phyloP scores from a whole-genome alignment of 2,797 vertebrate genomes.

The Siniperca scherzeri region DNA sequence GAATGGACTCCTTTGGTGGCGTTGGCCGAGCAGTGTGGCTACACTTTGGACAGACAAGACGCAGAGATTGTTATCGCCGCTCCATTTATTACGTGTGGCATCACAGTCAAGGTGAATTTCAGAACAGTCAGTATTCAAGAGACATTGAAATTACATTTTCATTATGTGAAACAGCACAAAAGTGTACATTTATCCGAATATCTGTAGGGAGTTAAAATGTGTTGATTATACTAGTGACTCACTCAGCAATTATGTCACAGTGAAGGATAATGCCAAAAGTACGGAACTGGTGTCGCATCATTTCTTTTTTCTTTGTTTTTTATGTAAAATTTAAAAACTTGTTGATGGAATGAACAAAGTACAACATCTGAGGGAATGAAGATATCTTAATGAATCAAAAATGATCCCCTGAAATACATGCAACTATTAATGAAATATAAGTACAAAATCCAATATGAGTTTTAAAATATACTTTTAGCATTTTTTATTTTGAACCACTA shows the following conservation, averaged over 20 bases:
- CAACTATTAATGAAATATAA: no score
- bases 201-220: neutral
- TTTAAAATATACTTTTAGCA: no score
- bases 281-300: neutral
- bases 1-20: conserved; percentile 68
- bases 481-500: neutral
- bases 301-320: neutral
- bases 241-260: neutral
- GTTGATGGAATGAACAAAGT: neutral
- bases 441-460: neutral
- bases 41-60: conserved; percentile 52
- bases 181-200: neutral
- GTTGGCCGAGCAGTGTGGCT: conserved; percentile 72
- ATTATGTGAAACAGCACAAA: neutral
- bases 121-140: neutral
- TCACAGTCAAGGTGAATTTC: conserved; percentile 68
- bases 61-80: conserved; percentile 41
- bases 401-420: neutral
- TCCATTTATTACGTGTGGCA: conserved; percentile 73
- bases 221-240: neutral
- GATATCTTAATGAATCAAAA: neutral
- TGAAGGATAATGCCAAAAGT: neutral
- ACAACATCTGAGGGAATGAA: neutral
- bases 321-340: neutral
- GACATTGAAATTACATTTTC: neutral